Percentiles rank a stretch among this genome's conserved stretches.
Evolutionary conservation across 2,113 vertebrate species (phyloP).

Genomic region (Electrona antarctica): DNA sequence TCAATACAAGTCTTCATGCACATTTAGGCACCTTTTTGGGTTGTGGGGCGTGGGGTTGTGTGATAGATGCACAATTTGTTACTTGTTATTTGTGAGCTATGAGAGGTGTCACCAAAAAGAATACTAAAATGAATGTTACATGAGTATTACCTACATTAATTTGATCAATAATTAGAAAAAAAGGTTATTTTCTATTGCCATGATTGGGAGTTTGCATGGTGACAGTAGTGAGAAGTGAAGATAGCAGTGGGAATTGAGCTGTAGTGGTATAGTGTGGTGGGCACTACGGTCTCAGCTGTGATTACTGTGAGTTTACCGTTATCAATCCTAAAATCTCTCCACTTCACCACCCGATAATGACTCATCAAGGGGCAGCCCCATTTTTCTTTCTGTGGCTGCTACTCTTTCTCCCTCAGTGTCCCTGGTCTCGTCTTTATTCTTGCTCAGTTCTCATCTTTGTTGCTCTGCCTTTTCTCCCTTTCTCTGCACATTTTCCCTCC

Average conservation of each 20-base stretch:
- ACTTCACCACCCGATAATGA: constrained; percentile 35
- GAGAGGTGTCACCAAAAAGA: no score
- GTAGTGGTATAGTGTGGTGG: neutral
- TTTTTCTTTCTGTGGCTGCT: constrained; percentile 23
- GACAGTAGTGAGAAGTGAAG: neutral
- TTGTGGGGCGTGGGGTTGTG: no score
- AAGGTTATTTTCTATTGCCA: no score
- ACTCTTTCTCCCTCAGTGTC: neutral
- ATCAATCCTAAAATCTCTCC: constrained; percentile 36
- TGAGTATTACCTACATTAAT: no score
- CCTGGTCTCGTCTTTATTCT: neutral
- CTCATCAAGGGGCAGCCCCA: constrained; percentile 6
- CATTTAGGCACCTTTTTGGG: no score
- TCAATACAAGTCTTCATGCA: no score
- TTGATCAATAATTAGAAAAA: no score
- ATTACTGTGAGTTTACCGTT: constrained; percentile 30
- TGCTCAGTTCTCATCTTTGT: neutral
- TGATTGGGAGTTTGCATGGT: no score
- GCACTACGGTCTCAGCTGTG: constrained; percentile 19
- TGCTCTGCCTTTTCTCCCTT: neutral
- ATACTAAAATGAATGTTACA: no score
- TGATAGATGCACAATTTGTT: no score
- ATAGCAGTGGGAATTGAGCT: neutral
- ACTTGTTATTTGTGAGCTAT: no score
- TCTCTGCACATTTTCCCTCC: neutral